Percentiles rank a stretch among this genome's conserved stretches.
Evolutionary conservation across 2,113 vertebrate species (phyloP).

Genomic region (Dissostichus mawsoni): DNA sequence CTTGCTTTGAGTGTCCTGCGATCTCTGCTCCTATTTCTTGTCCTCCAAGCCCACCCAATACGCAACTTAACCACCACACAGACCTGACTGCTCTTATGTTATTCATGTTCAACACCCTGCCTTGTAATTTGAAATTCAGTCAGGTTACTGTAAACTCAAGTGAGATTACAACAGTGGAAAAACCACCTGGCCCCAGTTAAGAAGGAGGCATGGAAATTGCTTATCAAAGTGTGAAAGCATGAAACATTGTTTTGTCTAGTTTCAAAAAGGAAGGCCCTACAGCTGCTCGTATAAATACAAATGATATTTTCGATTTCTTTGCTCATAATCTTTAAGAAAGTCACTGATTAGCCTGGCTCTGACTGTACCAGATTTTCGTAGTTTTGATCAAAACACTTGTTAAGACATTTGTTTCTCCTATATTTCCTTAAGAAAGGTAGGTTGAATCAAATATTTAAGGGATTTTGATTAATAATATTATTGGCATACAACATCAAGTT

Average conservation of each 20-base stretch:
- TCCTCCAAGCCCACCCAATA: constrained; percentile 7
- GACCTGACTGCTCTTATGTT: not conserved
- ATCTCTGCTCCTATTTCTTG: not conserved
- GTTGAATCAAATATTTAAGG: not conserved
- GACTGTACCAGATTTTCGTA: not conserved
- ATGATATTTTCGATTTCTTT: not conserved
- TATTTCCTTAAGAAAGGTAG: not conserved
- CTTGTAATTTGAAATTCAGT: constrained; percentile 35
- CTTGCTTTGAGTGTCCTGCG: not conserved
- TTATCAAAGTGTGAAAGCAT: constrained; percentile 50
- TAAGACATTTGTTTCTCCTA: not conserved
- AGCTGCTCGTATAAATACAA: constrained; percentile 45
- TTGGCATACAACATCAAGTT: not conserved
- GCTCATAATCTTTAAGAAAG: not conserved
- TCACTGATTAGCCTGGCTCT: not conserved
- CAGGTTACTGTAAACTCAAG: constrained; percentile 52
- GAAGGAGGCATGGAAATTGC: constrained; percentile 54
- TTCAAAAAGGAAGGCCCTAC: constrained; percentile 53
- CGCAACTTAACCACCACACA: not conserved
- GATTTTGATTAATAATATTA: not conserved
- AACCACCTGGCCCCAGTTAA: not conserved
- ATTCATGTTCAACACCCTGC: not conserved
- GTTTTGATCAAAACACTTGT: not conserved
- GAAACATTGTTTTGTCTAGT: constrained; percentile 50
- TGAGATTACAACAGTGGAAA: constrained; percentile 37